phyloP scores from a whole-genome alignment of 2,113 vertebrate genomes.

The Thalassarche chlororhynchos region DNA sequence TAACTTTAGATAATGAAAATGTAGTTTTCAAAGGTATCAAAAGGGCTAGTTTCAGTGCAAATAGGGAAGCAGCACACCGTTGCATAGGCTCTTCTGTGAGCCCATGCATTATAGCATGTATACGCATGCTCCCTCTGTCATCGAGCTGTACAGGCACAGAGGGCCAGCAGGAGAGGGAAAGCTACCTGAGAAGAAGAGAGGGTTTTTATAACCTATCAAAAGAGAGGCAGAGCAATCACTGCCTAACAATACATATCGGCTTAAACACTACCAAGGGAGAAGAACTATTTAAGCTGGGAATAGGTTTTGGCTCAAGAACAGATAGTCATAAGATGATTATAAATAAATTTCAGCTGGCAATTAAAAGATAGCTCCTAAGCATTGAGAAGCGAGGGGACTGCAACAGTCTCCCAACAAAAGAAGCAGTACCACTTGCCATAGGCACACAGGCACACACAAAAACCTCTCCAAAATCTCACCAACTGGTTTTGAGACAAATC shows the following conservation, averaged over 20 bases:
- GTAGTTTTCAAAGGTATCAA: not conserved
- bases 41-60: not conserved
- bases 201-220: not conserved
- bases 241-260: not conserved
- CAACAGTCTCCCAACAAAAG: not conserved
- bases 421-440: not conserved
- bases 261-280: not conserved
- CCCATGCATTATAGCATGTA: fast-evolving
- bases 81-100: not conserved
- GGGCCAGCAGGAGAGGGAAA: not conserved
- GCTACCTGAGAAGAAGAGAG: not conserved
- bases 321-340: not conserved
- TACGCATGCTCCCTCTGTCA: not conserved
- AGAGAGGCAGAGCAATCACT: not conserved
- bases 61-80: not conserved
- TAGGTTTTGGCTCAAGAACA: not conserved
- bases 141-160: fast-evolving
- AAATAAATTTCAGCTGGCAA: not conserved
- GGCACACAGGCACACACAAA: not conserved
- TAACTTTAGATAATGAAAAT: not conserved
- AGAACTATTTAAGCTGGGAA: not conserved
- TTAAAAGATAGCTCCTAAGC: not conserved
- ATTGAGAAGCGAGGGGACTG: not conserved
- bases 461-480: not conserved
- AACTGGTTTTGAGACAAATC: not conserved